These are phyloP conservation scores for Calameuta filiformis DNA, from an alignment of 2,888 invertebrate genomes.

Conservation along the genomic window DNA sequence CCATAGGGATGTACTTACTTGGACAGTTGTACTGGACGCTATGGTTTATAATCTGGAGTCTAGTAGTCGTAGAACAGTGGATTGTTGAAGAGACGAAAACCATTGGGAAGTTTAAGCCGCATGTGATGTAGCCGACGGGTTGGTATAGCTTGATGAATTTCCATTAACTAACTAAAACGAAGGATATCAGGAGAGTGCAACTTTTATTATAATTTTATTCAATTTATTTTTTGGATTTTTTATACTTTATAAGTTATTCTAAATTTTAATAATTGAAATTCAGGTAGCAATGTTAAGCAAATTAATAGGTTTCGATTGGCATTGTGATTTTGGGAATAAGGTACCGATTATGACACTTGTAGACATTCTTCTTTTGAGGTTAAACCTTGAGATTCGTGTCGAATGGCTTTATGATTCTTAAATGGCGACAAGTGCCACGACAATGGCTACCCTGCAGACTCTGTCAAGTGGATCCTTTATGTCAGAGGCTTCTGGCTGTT, in stretches of 20 bases:
- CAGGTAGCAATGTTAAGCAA: neutral
- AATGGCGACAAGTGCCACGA: conserved; percentile 32
- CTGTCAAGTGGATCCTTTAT: conserved; percentile 27
- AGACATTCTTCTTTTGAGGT: neutral
- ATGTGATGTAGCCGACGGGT: neutral
- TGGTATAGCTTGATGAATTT: neutral
- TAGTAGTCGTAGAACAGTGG: neutral
- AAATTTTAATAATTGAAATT: neutral
- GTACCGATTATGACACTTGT: neutral
- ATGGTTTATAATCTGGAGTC: neutral
- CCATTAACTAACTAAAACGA: neutral
- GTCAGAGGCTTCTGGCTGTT: neutral
- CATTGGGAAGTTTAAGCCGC: neutral
- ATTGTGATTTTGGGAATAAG: neutral
- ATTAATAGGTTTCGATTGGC: neutral
- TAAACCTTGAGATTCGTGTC: neutral
- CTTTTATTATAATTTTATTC: neutral
- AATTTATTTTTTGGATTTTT: too few relatives aligned
- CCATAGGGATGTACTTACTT: neutral
- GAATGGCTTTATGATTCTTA: conserved; percentile 18
- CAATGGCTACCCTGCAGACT: conserved; percentile 1
- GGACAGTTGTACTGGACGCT: neutral
- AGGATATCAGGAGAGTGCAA: neutral
- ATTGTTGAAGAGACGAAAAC: neutral
- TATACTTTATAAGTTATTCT: neutral